Conservation (phyloP, 2,797 vertebrate genomes). For the Lates japonicus region DNA sequence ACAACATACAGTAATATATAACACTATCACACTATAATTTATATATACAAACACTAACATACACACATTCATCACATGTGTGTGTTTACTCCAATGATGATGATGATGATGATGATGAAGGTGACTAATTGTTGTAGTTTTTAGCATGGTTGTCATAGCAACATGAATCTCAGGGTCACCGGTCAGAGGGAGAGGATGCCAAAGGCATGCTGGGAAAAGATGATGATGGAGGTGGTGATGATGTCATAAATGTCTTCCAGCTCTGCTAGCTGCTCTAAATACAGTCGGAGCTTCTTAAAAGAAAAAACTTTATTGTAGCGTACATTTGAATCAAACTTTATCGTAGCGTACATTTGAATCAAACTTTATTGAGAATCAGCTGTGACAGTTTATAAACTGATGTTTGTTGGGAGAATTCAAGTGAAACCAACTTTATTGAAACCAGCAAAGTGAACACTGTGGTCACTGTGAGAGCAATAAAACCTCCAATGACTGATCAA, state of each 20-base stretch:
- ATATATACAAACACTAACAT: too few relatives aligned
- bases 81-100: conserved; percentile 42
- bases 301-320: not conserved
- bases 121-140: conserved; percentile 11
- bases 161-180: conserved; percentile 71
- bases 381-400: conserved; percentile 26
- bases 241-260: conserved; percentile 65
- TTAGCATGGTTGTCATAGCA: conserved; percentile 42
- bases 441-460: conserved; percentile 57
- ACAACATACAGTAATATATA: too few relatives aligned
- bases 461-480: conserved; percentile 69
- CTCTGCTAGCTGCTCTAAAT: conserved; percentile 29
- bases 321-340: conserved; percentile 32
- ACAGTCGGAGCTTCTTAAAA: conserved; percentile 13
- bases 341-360: conserved; percentile 17
- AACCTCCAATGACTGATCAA: conserved; percentile 42
- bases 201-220: conserved; percentile 51
- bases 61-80: not conserved
- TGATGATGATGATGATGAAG: conserved; percentile 10
- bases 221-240: not conserved
- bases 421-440: conserved; percentile 54
- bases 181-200: conserved; percentile 42
- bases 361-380: conserved; percentile 49
- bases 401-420: conserved; percentile 3
- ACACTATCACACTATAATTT: too few relatives aligned